These are phyloP conservation scores for Eptatretus burgeri DNA, from an alignment of 2,113 vertebrate species.

Conservation along the genomic window DNA sequence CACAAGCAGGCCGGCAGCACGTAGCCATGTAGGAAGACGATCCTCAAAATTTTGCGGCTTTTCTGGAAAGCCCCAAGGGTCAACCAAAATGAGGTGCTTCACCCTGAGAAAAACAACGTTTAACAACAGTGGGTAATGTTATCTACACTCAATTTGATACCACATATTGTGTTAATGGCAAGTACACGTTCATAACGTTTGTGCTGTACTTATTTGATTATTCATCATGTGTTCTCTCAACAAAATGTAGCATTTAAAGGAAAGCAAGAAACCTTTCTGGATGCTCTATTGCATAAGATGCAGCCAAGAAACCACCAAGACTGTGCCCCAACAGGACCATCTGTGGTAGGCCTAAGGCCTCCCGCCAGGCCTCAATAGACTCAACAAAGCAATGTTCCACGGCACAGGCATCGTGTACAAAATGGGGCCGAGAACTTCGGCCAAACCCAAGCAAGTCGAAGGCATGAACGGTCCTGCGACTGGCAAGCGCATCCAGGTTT, in stretches of 20 bases:
- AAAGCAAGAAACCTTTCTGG: slow-evolving; percentile 34
- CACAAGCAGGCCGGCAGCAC: slow-evolving; percentile 47
- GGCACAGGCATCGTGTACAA: slow-evolving; percentile 30
- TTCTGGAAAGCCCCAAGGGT: slow-evolving; percentile 82
- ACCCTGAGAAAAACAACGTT: slow-evolving; percentile 23
- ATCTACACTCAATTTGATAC: neutral
- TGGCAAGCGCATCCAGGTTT: slow-evolving; percentile 52
- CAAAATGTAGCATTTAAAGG: neutral
- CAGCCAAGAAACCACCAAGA: slow-evolving; percentile 56
- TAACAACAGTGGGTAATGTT: neutral
- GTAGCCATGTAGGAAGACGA: slow-evolving; percentile 68
- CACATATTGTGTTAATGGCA: neutral
- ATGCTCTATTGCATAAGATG: slow-evolving; percentile 48
- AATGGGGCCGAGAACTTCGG: slow-evolving; percentile 50
- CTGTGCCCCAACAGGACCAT: slow-evolving; percentile 80
- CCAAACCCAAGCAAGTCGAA: slow-evolving; percentile 72
- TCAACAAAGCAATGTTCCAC: slow-evolving; percentile 71
- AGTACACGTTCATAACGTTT: neutral
- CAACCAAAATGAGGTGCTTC: slow-evolving; percentile 60
- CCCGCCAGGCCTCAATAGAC: slow-evolving; percentile 66
- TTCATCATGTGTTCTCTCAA: too few relatives aligned
- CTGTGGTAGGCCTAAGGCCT: slow-evolving; percentile 30
- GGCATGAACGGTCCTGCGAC: slow-evolving; percentile 37
- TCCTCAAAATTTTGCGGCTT: slow-evolving; percentile 28
- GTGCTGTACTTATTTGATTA: neutral